Evolutionary conservation across 2,797 vertebrate genomes (phyloP), one percentile per base, ranked within the genome.

Genomic region (Agapornis canus): DNA sequence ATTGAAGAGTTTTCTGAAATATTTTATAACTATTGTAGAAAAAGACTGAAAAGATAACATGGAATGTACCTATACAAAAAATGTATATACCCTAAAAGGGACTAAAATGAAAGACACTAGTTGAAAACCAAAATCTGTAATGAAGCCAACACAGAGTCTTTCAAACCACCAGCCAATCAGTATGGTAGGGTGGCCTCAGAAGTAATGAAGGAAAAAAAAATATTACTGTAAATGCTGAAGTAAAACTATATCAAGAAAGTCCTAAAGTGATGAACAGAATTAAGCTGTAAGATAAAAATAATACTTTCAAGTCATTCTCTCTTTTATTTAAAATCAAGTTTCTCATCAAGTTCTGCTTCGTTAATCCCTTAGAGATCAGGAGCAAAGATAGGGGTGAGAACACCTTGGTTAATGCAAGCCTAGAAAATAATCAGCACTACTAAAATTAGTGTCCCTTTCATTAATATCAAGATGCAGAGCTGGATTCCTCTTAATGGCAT

Each of bases 371-470:
- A 89, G 66, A 82, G 68, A 82, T 63, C 13, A 64, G 69, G n/a
- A 84, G 45, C 52, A 90, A 86, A 73, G n/a, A 39, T 18, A 11
- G 12, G 40, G 15, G 5, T 77, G 37, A 82, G 64, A 93, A 89
- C 49, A 80, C 64, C 45, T 93, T 42, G 48, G 54, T 80, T 59
- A 72, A 63, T 64, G 60, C 13, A 76, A 84, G 60, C 29, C 48
- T 64, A 86, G 71, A 87, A 94, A 96, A 96, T 68, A 91, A 89
- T 85, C 71, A 71, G 21, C 54, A 37, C 21, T 63, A 71, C 68
- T 84, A 37, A 84, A 89, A 90, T 45, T 13, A 52, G 13, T 22
- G 37, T 40, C 35, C 43, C n/a, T 76, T 82, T 90, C 56, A 66
- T 45, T 65, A 82, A 39, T 39, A 66, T 35, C 23, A 73, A 82